A percentile compares a stretch with the other conserved stretches of the same genome.
phyloP scores from a whole-genome alignment of 2,113 vertebrate species.

The Pachycephala philippinensis region DNA sequence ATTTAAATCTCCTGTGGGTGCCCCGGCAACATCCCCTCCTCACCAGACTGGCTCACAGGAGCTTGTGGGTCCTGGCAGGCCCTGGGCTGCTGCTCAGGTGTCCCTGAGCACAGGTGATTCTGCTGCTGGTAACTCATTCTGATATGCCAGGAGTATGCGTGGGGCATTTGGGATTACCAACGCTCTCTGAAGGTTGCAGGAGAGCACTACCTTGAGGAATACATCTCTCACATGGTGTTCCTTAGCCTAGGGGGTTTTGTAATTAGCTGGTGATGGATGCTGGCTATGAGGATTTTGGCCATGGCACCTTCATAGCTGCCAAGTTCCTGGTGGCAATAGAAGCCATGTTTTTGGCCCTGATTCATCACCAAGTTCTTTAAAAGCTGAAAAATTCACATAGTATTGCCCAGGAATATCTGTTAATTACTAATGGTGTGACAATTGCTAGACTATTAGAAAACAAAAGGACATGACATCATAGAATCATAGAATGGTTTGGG shows the following conservation, averaged over 20 bases:
- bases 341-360: neutral
- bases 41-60: neutral
- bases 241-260: neutral
- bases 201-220: neutral
- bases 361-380: neutral
- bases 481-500: neutral
- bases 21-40: neutral
- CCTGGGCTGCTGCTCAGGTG: neutral
- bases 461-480: neutral
- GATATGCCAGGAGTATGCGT: neutral
- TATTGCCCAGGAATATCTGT: neutral
- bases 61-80: neutral
- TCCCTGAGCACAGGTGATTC: neutral
- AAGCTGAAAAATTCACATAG: neutral
- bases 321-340: neutral
- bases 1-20: neutral
- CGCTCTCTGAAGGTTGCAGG: neutral
- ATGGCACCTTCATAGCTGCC: too few species aligned
- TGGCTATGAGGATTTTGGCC: neutral
- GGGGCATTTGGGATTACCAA: neutral
- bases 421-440: neutral
- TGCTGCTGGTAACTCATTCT: neutral
- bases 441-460: neutral
- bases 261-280: neutral
- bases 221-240: neutral